Evolutionary conservation across 2,888 invertebrate genomes (phyloP).

Genomic region (Rhyacophila evoluta): DNA sequence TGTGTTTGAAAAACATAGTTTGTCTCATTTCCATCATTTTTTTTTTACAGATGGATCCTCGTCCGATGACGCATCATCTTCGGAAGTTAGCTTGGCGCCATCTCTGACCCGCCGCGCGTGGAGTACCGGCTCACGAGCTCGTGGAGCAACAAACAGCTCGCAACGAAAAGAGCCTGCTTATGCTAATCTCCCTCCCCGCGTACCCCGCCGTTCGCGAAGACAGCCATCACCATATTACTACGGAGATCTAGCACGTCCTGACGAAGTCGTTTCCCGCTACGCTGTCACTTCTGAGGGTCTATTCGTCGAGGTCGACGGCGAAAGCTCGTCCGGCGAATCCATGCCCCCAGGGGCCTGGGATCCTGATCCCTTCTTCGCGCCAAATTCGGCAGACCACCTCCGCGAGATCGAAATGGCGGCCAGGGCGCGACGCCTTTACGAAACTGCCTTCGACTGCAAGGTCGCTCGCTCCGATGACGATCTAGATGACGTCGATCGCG

Average conservation of each 20-base stretch:
- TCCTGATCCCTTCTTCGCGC: conserved; percentile 73
- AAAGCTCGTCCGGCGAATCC: conserved; percentile 69
- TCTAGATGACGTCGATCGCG: conserved; percentile 83
- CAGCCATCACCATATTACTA: conserved; percentile 88
- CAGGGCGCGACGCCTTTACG: conserved; percentile 83
- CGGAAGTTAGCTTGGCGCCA: conserved; percentile 59
- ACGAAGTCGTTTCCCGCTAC: conserved; percentile 74
- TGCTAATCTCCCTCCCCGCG: conserved; percentile 67
- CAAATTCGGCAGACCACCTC: conserved; percentile 75
- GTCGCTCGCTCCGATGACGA: conserved; percentile 85
- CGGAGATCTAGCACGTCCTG: conserved; percentile 77
- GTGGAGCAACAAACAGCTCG: conserved; percentile 64
- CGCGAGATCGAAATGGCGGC: conserved; percentile 73
- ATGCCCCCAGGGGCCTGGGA: conserved; percentile 79
- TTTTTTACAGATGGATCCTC: conserved; percentile 61
- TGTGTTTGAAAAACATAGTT: no score
- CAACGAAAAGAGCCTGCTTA: conserved; percentile 66
- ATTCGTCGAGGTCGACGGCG: conserved; percentile 60
- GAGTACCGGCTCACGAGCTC: conserved; percentile 73
- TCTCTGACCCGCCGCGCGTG: conserved; percentile 63
- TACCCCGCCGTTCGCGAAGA: conserved; percentile 62
- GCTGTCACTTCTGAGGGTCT: conserved; percentile 80
- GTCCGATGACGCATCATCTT: conserved; percentile 62
- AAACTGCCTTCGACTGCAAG: conserved; percentile 91
- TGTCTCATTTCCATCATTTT: no score